Conservation (phyloP, 2,113 vertebrate genomes). For the Henicopernis longicauda region DNA sequence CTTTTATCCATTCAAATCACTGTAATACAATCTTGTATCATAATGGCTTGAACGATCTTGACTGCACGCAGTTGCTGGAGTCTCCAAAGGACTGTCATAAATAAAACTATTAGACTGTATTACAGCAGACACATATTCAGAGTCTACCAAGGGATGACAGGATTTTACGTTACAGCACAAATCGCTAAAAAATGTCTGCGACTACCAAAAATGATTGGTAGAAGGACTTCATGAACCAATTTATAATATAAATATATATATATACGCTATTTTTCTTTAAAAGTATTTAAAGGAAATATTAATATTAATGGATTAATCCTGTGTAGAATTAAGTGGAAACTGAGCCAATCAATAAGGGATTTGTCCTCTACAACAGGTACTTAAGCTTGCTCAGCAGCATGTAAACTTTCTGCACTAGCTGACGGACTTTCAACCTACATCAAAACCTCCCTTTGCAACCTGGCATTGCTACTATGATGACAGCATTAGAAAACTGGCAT, state of each 20-base stretch:
- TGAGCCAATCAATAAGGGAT: background rate
- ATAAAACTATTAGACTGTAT: slow-evolving; percentile 34
- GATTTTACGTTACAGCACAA: background rate
- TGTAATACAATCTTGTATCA: slow-evolving; percentile 19
- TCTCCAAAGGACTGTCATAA: slow-evolving; percentile 38
- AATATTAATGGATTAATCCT: background rate
- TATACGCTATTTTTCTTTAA: background rate
- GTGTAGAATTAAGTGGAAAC: background rate
- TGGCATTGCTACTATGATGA: background rate
- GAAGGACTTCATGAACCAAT: background rate
- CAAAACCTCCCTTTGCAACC: slow-evolving; percentile 3
- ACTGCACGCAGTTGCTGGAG: background rate
- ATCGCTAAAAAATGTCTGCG: background rate
- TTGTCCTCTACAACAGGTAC: background rate
- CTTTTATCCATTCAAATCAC: slow-evolving; percentile 5
- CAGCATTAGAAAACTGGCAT: background rate
- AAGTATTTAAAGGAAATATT: background rate
- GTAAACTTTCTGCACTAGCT: background rate
- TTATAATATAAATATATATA: background rate
- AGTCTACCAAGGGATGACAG: background rate
- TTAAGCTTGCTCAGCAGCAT: background rate
- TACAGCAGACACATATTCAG: background rate
- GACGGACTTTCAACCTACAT: background rate
- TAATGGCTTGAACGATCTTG: slow-evolving; percentile 41
- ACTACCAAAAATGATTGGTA: background rate